Evolutionary conservation across 2,888 invertebrate species (phyloP).

Genomic region (Sesia apiformis): DNA sequence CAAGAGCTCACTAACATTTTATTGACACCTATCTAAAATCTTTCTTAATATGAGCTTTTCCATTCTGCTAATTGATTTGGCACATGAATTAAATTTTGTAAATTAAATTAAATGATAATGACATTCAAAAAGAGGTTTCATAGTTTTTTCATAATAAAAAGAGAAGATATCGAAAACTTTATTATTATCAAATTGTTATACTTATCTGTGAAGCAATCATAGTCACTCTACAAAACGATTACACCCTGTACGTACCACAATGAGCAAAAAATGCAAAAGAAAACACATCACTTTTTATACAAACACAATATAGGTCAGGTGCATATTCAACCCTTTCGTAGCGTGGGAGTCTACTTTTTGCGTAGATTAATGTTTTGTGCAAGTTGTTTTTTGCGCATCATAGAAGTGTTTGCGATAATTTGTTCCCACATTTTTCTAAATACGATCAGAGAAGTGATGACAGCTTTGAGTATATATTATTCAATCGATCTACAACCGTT

Average conservation of each 20-base stretch:
- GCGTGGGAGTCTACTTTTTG: constrained; percentile 67
- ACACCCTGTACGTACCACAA: constrained; percentile 35
- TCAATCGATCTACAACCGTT: constrained; percentile 47
- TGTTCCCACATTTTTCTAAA: constrained; percentile 65
- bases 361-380: constrained; percentile 40
- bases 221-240: constrained; percentile 35
- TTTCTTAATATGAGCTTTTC: no score
- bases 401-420: constrained; percentile 71
- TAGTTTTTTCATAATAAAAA: no score
- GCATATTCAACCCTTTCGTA: constrained; percentile 65
- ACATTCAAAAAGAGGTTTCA: no score
- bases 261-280: constrained; percentile 59
- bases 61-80: no score
- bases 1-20: no score
- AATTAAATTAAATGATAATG: no score
- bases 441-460: constrained; percentile 60
- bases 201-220: constrained; percentile 7
- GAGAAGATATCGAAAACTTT: no score
- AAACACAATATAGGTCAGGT: constrained; percentile 71
- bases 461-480: constrained; percentile 43
- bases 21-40: no score
- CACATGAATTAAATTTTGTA: no score
- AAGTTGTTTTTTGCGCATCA: constrained; percentile 47
- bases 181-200: no score
- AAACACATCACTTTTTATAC: constrained; percentile 45